Conservation (phyloP, 2,113 vertebrate species). For the Dendropsophus ebraccatus region DNA sequence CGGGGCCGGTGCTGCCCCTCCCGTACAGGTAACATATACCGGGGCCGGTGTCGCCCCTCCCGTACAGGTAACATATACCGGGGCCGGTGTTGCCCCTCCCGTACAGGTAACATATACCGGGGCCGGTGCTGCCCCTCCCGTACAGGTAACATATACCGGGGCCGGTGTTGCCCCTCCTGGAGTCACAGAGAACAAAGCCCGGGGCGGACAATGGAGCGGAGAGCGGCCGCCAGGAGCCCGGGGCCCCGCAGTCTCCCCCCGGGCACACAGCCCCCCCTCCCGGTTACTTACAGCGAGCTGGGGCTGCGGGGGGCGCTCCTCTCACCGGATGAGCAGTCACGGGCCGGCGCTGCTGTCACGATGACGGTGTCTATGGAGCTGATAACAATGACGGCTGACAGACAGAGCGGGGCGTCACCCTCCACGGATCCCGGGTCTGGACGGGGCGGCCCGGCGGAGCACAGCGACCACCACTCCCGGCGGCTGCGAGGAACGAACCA, state of each 20-base stretch:
- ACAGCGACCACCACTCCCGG: neutral
- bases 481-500: neutral
- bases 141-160: too few relatives aligned
- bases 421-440: neutral
- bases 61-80: too few relatives aligned
- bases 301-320: slow-evolving; percentile 9
- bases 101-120: too few relatives aligned
- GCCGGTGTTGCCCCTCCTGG: too few relatives aligned
- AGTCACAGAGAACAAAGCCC: slow-evolving; percentile 35
- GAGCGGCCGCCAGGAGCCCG: neutral
- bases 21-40: too few relatives aligned
- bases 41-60: too few relatives aligned
- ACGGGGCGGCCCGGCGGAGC: neutral
- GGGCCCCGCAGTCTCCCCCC: too few relatives aligned
- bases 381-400: neutral
- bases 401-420: neutral
- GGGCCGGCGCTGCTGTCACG: neutral
- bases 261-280: neutral
- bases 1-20: too few relatives aligned
- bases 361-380: neutral
- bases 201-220: neutral
- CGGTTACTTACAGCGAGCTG: slow-evolving; percentile 20
- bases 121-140: too few relatives aligned
- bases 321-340: neutral
- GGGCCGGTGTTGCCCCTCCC: too few relatives aligned